Evolutionary conservation across 2,113 vertebrate genomes (phyloP), one percentile per base, ranked within the genome.

Genomic region (Oncorhynchus nerka): DNA sequence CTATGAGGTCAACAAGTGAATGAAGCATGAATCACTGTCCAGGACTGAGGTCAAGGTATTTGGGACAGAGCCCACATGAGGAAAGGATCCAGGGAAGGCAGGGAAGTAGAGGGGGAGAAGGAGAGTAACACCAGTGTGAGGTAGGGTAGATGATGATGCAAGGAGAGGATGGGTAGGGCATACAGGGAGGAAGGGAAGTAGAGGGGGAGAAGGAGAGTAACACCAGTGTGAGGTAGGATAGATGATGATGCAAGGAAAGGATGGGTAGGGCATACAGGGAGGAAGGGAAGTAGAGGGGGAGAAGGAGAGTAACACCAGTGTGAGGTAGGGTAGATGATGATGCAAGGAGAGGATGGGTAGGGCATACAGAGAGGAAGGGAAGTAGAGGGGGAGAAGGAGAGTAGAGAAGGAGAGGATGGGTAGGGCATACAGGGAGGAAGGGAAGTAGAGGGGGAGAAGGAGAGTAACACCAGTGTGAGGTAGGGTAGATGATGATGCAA

Each of bases 241-340:
- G 9, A 12, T 86, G 85, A 90, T 83, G 85, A 88, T 24, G 81
- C 71, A 81, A 24, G 24, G 24, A 24, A 1, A 24, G 24, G 24
- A 24, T n/a, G n/a, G n/a, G n/a, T n/a, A n/a, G n/a, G n/a, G n/a
- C n/a, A n/a, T n/a, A n/a, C n/a, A n/a, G n/a, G n/a, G n/a, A n/a
- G n/a, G n/a, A n/a, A n/a, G n/a, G n/a, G n/a, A n/a, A n/a, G n/a
- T n/a, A n/a, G n/a, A n/a, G n/a, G n/a, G n/a, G n/a, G n/a, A n/a
- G n/a, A n/a, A n/a, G n/a, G n/a, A n/a, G n/a, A n/a, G n/a, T n/a
- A n/a, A n/a, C n/a, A n/a, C n/a, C n/a, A n/a, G n/a, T n/a, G n/a
- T n/a, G n/a, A n/a, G n/a, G 64, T 77, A 81, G 84, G 84, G 26
- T n/a, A 30, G 9, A 12, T 86, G 85, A 90, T 83, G 85, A 88